Conservation (phyloP, 1,140 invertebrate species). For the Drosophila yakuba region DNA sequence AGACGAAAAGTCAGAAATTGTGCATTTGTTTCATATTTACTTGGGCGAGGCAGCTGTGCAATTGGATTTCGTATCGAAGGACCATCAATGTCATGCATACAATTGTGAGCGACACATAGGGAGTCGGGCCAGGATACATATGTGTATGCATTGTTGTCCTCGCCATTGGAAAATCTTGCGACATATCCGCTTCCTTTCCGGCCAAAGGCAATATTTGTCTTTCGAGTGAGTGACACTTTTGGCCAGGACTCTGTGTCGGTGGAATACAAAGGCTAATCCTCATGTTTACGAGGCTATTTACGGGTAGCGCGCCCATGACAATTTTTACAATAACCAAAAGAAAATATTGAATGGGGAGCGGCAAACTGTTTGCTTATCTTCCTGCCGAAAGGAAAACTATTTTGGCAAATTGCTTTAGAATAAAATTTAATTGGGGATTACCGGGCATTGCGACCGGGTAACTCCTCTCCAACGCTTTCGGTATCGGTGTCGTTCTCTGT, state of each 20-base stretch:
- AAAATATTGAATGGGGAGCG: slow-evolving; percentile 55
- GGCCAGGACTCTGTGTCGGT: slow-evolving; percentile 41
- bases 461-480: slow-evolving; percentile 14
- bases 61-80: slow-evolving; percentile 62
- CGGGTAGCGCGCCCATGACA: slow-evolving; percentile 64
- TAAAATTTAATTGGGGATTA: slow-evolving; percentile 83
- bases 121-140: slow-evolving; percentile 65
- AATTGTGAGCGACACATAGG: slow-evolving; percentile 79
- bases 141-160: slow-evolving; percentile 29
- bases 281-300: slow-evolving; percentile 81
- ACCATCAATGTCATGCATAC: slow-evolving; percentile 80
- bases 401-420: slow-evolving; percentile 81
- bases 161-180: slow-evolving; percentile 68
- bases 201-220: slow-evolving; percentile 73
- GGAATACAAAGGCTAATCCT: slow-evolving; percentile 72
- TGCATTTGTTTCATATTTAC: slow-evolving; percentile 80
- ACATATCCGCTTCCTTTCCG: slow-evolving; percentile 74
- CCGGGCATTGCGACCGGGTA: slow-evolving; percentile 25
- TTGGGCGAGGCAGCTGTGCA: slow-evolving; percentile 61
- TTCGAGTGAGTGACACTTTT: slow-evolving; percentile 79
- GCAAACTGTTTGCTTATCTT: slow-evolving; percentile 72
- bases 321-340: slow-evolving; percentile 71
- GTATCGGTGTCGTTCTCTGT: neutral
- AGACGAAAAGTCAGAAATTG: slow-evolving; percentile 56
- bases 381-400: slow-evolving; percentile 65